These are phyloP conservation scores for Hydrochoerus hydrochaeris DNA, from an alignment of 2,113 vertebrate genomes.

Conservation along the genomic window DNA sequence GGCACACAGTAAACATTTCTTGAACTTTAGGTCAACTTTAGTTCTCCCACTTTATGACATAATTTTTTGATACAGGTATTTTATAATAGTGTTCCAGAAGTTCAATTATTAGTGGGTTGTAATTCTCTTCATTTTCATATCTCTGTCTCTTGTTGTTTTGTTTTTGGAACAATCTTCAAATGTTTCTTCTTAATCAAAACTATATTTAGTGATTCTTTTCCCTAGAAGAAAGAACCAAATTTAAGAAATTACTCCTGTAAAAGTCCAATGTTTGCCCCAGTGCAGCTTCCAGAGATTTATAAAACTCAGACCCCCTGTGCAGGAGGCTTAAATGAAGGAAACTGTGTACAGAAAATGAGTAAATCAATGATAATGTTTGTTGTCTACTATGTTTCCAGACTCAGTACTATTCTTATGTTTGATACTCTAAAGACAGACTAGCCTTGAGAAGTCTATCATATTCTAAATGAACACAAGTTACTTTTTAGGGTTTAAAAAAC, in stretches of 20 bases:
- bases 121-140: neutral
- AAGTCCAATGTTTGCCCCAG: neutral
- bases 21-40: constrained; percentile 5
- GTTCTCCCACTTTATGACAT: neutral
- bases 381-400: neutral
- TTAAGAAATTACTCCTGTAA: constrained; percentile 35
- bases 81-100: neutral
- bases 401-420: constrained; percentile 30
- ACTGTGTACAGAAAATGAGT: neutral
- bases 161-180: constrained; percentile 57
- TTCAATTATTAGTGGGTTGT: constrained; percentile 13
- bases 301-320: neutral
- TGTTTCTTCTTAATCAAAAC: constrained; percentile 63
- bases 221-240: constrained; percentile 33
- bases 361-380: neutral
- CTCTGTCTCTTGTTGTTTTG: constrained; percentile 11
- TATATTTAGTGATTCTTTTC: constrained; percentile 46
- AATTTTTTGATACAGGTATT: constrained; percentile 15
- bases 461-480: constrained; percentile 22
- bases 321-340: constrained; percentile 27
- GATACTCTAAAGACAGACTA: constrained; percentile 61
- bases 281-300: neutral
- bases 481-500: neutral
- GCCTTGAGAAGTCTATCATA: neutral
- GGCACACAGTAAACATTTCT: constrained; percentile 36